Conservation (phyloP, 1,140 invertebrate genomes). For the Atta cephalotes region DNA sequence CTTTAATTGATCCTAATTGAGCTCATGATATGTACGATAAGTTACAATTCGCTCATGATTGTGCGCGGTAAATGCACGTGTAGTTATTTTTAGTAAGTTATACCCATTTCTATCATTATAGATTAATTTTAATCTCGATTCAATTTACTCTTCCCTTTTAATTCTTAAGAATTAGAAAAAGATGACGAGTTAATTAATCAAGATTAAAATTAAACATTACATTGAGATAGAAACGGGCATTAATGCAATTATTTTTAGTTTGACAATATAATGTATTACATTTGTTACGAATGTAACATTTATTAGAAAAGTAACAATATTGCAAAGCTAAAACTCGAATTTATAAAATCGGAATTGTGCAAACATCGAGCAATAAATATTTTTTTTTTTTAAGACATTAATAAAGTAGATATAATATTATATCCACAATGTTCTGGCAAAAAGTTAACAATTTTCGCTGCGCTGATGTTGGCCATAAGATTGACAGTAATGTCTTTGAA, state of each 20-base stretch:
- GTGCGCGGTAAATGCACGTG: background rate
- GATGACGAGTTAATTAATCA: too few species aligned
- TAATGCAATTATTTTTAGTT: background rate
- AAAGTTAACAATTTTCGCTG: background rate
- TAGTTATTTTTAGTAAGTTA: background rate
- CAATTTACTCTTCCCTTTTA: too few species aligned
- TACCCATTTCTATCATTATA: too few species aligned
- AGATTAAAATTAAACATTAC: too few species aligned
- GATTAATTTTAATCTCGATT: too few species aligned
- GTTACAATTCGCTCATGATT: background rate
- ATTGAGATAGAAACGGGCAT: background rate
- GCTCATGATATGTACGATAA: background rate
- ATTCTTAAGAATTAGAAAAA: too few species aligned
- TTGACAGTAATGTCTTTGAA: background rate
- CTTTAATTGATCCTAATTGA: slow-evolving; percentile 21
- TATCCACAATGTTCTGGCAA: background rate
- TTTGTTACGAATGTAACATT: background rate
- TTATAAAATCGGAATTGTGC: background rate
- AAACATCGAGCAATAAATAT: background rate
- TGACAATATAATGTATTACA: background rate
- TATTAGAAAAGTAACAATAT: background rate
- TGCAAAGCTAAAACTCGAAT: background rate
- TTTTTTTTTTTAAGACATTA: background rate
- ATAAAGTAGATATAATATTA: background rate
- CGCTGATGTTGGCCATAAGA: background rate